These are phyloP conservation scores for Drosophila lacicola DNA, from an alignment of 2,888 invertebrate species.

Conservation along the genomic window DNA sequence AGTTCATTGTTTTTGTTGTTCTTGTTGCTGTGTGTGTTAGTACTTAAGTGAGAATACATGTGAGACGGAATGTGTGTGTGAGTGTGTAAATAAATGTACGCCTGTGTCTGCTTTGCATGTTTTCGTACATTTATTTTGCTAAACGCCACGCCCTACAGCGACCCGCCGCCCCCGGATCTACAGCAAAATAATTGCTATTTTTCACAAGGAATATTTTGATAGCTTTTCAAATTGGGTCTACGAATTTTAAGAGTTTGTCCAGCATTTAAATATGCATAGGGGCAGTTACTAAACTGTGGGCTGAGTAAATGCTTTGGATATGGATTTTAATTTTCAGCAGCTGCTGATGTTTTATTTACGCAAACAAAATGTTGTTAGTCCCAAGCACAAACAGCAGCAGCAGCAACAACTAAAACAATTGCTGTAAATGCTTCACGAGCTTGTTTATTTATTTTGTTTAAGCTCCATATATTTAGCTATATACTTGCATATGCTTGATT, in stretches of 20 bases:
- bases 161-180: neutral
- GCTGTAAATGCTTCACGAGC: constrained; percentile 28
- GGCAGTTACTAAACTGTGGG: constrained; percentile 1
- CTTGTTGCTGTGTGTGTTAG: constrained; percentile 12
- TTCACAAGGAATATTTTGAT: constrained; percentile 67
- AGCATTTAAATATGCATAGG: constrained; percentile 34
- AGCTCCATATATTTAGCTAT: constrained; percentile 14
- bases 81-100: constrained; percentile 32
- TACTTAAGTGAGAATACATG: constrained; percentile 41
- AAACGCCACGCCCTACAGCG: constrained; percentile 5
- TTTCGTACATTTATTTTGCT: constrained; percentile 38
- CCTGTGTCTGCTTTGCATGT: constrained; percentile 63
- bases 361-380: constrained; percentile 21
- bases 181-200: constrained; percentile 74
- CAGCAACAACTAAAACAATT: constrained; percentile 10
- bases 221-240: constrained; percentile 61
- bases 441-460: constrained; percentile 66
- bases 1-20: constrained; percentile 69
- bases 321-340: constrained; percentile 22
- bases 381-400: constrained; percentile 3
- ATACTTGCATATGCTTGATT: constrained; percentile 14
- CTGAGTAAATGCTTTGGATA: constrained; percentile 18
- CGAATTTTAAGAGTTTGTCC: constrained; percentile 33
- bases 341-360: constrained; percentile 33
- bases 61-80: constrained; percentile 10